phyloP scores from a whole-genome alignment of 2,113 vertebrate species.

The Coptodon bakossiorum region DNA sequence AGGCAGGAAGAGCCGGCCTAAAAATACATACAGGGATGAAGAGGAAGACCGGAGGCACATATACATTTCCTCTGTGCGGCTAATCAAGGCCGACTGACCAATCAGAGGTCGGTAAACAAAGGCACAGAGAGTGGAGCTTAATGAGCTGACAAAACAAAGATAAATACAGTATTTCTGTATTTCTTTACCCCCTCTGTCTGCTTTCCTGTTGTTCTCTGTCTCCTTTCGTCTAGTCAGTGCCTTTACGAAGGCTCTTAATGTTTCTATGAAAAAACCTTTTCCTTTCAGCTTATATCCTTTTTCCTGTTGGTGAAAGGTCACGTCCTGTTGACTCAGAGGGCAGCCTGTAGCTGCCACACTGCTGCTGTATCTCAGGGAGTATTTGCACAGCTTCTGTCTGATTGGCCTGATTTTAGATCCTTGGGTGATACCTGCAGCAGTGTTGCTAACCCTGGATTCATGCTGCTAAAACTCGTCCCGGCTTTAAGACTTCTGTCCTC shows the following conservation, averaged over 20 bases:
- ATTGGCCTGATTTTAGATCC: not conserved
- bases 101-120: not conserved
- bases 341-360: not conserved
- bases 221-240: not conserved
- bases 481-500: not conserved
- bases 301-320: conserved; percentile 4
- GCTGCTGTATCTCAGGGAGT: not conserved
- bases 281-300: not conserved
- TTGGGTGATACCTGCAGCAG: not conserved
- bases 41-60: not conserved
- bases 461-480: not conserved
- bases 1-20: not conserved
- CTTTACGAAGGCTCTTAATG: not conserved
- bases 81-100: not conserved
- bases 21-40: not conserved
- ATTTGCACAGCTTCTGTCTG: not conserved
- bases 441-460: not conserved
- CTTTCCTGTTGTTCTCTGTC: not conserved
- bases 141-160: not conserved
- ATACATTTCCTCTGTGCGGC: not conserved
- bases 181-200: not conserved
- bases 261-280: conserved; percentile 23
- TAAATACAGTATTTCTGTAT: not conserved
- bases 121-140: not conserved
- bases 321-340: not conserved